Percentiles rank a stretch among this genome's conserved stretches.
These are phyloP conservation scores for Oenanthe melanoleuca DNA, from an alignment of 2,113 vertebrate species.

Conservation along the genomic window DNA sequence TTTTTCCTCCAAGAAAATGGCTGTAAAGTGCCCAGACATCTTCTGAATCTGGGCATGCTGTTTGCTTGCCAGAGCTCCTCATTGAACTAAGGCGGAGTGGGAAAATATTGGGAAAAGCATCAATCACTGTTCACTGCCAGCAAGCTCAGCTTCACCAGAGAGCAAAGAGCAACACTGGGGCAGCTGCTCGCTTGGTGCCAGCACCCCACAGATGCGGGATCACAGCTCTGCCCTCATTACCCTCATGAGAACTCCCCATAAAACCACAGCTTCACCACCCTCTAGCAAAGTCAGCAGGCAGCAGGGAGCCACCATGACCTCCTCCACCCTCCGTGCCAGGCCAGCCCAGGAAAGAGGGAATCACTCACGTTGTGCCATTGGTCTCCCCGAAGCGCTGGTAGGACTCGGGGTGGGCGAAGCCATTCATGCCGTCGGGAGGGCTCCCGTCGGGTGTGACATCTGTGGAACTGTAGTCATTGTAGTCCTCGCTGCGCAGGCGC, in stretches of 20 bases:
- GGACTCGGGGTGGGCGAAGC: conserved; percentile 41
- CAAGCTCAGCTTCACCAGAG: not conserved
- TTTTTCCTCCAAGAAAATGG: too few relatives aligned
- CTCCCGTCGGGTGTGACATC: conserved; percentile 72
- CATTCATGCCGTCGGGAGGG: conserved; percentile 26
- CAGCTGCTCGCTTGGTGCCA: not conserved
- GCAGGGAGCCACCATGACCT: not conserved
- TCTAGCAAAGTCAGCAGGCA: not conserved
- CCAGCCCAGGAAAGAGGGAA: not conserved
- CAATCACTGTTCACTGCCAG: not conserved
- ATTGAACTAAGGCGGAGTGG: rapidly evolving
- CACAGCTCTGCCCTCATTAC: not conserved
- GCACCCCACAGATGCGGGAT: not conserved
- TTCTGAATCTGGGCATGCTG: not conserved
- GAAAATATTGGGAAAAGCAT: not conserved
- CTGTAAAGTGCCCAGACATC: not conserved
- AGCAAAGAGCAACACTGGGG: not conserved
- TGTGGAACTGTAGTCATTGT: conserved; percentile 81
- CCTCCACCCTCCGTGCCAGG: not conserved
- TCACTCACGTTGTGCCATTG: conserved; percentile 76
- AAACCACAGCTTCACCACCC: not conserved
- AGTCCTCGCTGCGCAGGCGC: conserved; percentile 76
- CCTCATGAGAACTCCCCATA: not conserved
- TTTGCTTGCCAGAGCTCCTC: not conserved
- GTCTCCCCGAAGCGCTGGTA: conserved; percentile 78